Evolutionary conservation across 2,888 invertebrate species (phyloP).

Genomic region (Euproctis similis): DNA sequence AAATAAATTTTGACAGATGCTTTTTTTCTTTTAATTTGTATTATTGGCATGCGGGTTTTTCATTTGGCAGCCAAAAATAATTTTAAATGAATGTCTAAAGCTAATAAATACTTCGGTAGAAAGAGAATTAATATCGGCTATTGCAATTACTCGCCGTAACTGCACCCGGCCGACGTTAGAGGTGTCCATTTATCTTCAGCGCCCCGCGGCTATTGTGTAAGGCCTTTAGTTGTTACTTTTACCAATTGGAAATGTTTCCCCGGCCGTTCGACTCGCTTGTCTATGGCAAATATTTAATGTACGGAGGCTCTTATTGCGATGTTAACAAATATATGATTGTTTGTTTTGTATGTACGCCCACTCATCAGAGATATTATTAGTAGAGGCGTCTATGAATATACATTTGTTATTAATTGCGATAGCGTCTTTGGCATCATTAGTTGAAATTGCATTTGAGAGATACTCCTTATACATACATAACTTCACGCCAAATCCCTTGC

Average conservation of each 20-base stretch:
- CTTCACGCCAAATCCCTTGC: no score
- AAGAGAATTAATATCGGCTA: conserved; percentile 7
- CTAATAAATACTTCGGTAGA: background rate
- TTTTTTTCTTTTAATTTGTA: no score
- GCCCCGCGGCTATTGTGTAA: conserved; percentile 48
- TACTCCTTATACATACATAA: no score
- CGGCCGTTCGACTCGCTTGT: conserved; percentile 34
- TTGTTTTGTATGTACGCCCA: conserved; percentile 31
- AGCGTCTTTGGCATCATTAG: no score
- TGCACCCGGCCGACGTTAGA: conserved; percentile 11
- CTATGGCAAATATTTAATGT: conserved; percentile 58
- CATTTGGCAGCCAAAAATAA: no score
- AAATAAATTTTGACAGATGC: no score
- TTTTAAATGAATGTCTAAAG: no score
- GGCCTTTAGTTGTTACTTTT: conserved; percentile 56
- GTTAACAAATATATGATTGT: conserved; percentile 49
- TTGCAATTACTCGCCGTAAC: conserved; percentile 8
- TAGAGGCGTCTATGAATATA: no score
- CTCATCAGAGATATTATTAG: conserved; percentile 17
- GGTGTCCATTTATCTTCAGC: conserved; percentile 19
- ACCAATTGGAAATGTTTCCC: conserved; percentile 41
- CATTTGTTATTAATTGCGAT: no score
- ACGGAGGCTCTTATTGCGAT: conserved; percentile 57
- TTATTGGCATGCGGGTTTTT: no score
- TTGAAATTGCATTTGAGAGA: no score